Base-by-base conservation (phyloP, 1,140 invertebrate genomes). In the Hypothenemus hampei region DNA sequence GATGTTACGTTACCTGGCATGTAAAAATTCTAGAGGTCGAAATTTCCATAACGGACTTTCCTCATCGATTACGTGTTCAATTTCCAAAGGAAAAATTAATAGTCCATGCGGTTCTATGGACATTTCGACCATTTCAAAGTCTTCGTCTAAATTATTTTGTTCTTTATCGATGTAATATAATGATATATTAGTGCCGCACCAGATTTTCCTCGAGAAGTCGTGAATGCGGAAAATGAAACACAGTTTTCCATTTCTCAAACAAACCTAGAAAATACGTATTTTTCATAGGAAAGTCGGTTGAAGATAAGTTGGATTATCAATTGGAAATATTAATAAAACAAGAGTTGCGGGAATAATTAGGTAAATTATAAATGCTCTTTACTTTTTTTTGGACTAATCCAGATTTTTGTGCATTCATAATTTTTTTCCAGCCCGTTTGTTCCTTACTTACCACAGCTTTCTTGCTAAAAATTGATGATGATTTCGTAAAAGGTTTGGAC, bases 1-100 rank as follows among this genome's bases (percentile, higher is more conserved):
- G 26, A 29, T 7, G 6, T 29, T 29, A 31, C 26, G 8, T 13
- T 50, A 65, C 61, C 53, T 60, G 54, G 51, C 35, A 15, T 58
- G 47, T 4, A 63, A 21, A 13, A 75, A 77, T 60, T 75, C 78
- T 46, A 57, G 66, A 45, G 69, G 75, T 33, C 72, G 69, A 21
- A 81, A 72, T 18, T 73, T 72, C 52, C 73, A 73, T 0, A 83
- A 65, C 0, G 81, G 81, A 58, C 80, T 82, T 3, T 69, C 60
- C 13, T 73, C 63, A 58, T 81, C 76, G 18, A 84, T 82, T 3
- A 77, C 70, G 67, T 84, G 81, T 16, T 78, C 75, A 0, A 84
- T 75, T 1, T 78, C 77, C 23, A 82, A 72, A 0, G 83, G 82
- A 78, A 82, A 84, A 3, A 83, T 69, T 1, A 84, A 72, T 26